Conservation (phyloP, 2,113 vertebrate genomes). For the Oreochromis niloticus region DNA sequence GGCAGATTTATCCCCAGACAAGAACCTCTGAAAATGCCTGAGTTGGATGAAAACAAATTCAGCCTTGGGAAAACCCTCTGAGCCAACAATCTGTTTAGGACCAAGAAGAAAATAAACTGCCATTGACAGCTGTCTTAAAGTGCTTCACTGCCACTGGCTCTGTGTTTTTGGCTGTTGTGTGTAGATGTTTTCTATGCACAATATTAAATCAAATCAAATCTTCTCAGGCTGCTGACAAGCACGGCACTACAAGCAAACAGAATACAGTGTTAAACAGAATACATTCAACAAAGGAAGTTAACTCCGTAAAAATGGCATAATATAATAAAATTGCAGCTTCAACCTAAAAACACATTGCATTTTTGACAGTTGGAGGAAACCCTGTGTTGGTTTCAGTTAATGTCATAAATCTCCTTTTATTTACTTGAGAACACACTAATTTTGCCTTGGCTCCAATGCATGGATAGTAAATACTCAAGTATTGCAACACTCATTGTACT, state of each 20-base stretch:
- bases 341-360: neutral
- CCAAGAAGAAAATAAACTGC: neutral
- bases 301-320: neutral
- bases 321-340: neutral
- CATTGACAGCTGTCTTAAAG: slow-evolving; percentile 21
- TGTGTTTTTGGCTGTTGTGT: neutral
- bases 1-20: slow-evolving; percentile 26
- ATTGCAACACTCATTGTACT: neutral
- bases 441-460: neutral
- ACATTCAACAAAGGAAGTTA: neutral
- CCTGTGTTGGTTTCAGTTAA: neutral
- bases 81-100: slow-evolving; percentile 38
- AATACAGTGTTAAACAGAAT: neutral
- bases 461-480: neutral
- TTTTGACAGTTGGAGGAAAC: neutral
- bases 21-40: slow-evolving; percentile 10
- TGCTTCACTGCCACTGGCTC: neutral
- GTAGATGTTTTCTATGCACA: neutral
- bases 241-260: neutral
- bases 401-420: neutral
- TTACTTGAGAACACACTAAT: neutral
- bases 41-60: slow-evolving; percentile 23
- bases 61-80: slow-evolving; percentile 28
- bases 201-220: slow-evolving; percentile 9
- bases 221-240: neutral